Conservation (phyloP, 2,888 invertebrate species). For the Noctua comes region DNA sequence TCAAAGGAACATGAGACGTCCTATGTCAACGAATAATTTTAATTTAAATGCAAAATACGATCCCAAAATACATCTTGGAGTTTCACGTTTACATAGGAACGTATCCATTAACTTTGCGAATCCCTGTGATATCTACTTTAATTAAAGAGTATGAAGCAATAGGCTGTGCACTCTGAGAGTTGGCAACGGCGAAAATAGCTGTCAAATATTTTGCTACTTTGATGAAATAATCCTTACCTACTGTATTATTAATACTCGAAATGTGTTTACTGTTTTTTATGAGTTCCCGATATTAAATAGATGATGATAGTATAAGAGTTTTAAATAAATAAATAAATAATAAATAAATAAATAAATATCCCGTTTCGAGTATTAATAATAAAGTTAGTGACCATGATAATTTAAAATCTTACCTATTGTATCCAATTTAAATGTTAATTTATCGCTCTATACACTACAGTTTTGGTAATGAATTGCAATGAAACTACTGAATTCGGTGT, state of each 20-base stretch:
- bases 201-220: background rate
- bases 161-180: background rate
- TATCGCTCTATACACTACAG: background rate
- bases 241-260: too few species aligned
- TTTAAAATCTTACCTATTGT: too few species aligned
- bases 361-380: too few species aligned
- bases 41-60: slow-evolving; percentile 62
- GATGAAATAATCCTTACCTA: background rate
- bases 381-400: too few species aligned
- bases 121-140: slow-evolving; percentile 6
- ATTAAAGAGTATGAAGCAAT: slow-evolving; percentile 9
- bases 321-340: too few species aligned
- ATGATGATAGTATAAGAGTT: too few species aligned
- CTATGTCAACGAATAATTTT: slow-evolving; percentile 52
- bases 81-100: slow-evolving; percentile 36
- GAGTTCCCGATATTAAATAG: too few species aligned
- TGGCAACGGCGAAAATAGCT: background rate
- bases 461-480: too few species aligned
- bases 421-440: background rate
- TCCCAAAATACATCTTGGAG: slow-evolving; percentile 35
- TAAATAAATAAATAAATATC: too few species aligned
- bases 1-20: slow-evolving; percentile 39
- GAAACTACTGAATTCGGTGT: background rate
- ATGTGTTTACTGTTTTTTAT: too few species aligned
- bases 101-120: slow-evolving; percentile 22